These are phyloP conservation scores for Trichomalopsis sarcophagae DNA, from an alignment of 1,140 invertebrate species.

Conservation along the genomic window DNA sequence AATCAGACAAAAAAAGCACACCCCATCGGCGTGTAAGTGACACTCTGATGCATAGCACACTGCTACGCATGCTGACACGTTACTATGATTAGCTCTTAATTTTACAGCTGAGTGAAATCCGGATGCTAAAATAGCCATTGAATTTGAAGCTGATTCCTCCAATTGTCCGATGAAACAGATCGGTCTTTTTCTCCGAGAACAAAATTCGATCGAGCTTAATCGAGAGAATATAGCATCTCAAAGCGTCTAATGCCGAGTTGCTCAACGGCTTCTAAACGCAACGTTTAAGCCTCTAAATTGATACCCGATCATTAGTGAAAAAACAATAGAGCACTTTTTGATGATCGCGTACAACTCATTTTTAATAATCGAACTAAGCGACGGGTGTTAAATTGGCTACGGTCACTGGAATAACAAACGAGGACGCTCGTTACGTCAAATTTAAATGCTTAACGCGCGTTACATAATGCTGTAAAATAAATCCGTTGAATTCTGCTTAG, in stretches of 20 bases:
- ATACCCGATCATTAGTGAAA: background rate
- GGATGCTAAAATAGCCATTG: background rate
- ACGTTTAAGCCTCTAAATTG: conserved; percentile 8
- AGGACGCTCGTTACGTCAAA: background rate
- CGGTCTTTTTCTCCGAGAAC: background rate
- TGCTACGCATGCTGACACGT: background rate
- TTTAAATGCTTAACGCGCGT: background rate
- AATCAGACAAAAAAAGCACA: background rate
- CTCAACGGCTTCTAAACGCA: conserved; percentile 1
- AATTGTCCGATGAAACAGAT: background rate
- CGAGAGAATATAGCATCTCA: background rate
- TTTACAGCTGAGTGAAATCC: background rate
- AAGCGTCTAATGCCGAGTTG: background rate
- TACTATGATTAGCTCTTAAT: background rate
- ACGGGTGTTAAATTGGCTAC: background rate
- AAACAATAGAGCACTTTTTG: background rate
- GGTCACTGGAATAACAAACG: background rate
- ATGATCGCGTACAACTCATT: background rate
- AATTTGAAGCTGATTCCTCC: background rate
- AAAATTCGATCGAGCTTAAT: background rate
- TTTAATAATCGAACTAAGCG: conserved; percentile 5
- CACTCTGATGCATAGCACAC: background rate
- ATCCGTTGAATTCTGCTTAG: background rate
- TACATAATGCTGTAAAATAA: background rate
- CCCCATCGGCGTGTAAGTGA: background rate